A percentile compares a stretch with the other conserved stretches of the same genome.
Evolutionary conservation across 2,888 invertebrate genomes (phyloP).

Genomic region (Neoitamus cyanurus): DNA sequence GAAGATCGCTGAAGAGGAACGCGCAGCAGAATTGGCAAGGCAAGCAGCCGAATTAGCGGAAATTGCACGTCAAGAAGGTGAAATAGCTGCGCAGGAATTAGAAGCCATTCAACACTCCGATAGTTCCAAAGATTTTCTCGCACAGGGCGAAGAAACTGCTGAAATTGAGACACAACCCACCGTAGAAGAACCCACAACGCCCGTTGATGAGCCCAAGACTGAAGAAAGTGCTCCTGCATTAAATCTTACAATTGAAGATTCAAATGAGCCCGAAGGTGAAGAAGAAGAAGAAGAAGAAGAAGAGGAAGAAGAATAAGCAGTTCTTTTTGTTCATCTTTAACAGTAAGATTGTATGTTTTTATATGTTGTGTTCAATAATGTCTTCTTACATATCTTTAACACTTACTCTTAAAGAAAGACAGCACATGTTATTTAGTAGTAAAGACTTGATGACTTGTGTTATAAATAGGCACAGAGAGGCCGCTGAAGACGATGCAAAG

Average conservation of each 20-base stretch:
- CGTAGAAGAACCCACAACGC: slow-evolving; percentile 54
- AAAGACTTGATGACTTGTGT: slow-evolving; percentile 13
- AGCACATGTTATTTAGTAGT: not conserved
- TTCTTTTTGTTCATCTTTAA: not conserved
- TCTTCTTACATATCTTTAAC: not conserved
- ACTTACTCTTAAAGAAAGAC: slow-evolving; percentile 27
- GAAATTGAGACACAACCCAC: slow-evolving; percentile 65
- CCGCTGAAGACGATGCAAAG: slow-evolving; percentile 10
- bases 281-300: slow-evolving; percentile 33
- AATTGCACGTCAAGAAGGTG: slow-evolving; percentile 73
- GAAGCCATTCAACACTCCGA: slow-evolving; percentile 61
- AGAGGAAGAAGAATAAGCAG: not conserved
- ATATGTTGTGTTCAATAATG: slow-evolving; percentile 15
- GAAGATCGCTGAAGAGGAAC: slow-evolving; percentile 58
- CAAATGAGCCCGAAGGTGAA: not conserved
- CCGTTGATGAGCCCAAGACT: slow-evolving; percentile 53
- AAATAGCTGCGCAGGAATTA: slow-evolving; percentile 72
- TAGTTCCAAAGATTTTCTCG: slow-evolving; percentile 54
- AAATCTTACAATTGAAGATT: slow-evolving; percentile 55
- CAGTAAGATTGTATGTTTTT: slow-evolving; percentile 18
- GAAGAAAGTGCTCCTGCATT: slow-evolving; percentile 56
- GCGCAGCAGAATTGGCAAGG: slow-evolving; percentile 75
- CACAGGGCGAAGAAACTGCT: slow-evolving; percentile 61
- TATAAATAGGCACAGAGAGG: slow-evolving; percentile 17
- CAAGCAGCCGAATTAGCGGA: slow-evolving; percentile 79